Percentiles rank a stretch among this genome's conserved stretches.
Conservation (phyloP, 2,888 invertebrate genomes). For the Mactromeris polynyma region DNA sequence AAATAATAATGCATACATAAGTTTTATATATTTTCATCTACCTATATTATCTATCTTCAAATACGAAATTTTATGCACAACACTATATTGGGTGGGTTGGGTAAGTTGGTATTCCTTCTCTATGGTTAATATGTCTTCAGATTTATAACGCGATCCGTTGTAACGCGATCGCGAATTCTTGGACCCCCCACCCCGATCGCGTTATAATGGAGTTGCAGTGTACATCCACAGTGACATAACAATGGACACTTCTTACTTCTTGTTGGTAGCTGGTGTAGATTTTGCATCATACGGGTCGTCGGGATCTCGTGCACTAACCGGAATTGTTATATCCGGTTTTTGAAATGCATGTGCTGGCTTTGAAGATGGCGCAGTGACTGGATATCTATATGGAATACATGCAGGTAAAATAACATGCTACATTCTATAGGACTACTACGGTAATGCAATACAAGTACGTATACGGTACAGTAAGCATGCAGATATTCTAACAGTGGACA, state of each 20-base stretch:
- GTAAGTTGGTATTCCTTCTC: too few species aligned
- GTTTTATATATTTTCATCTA: too few species aligned
- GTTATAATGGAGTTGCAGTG: too few species aligned
- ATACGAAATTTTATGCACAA: too few species aligned
- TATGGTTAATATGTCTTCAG: too few species aligned
- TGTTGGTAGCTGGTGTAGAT: constrained; percentile 48
- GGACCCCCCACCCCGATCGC: too few species aligned
- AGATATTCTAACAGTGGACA: background rate
- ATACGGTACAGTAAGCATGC: background rate
- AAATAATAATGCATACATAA: too few species aligned
- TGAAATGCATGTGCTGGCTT: constrained; percentile 25
- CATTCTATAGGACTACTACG: background rate
- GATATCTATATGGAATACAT: constrained; percentile 57
- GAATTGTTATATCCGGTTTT: constrained; percentile 63
- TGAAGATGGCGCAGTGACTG: constrained; percentile 51
- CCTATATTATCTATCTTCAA: too few species aligned
- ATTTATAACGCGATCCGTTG: too few species aligned
- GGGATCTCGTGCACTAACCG: constrained; percentile 62
- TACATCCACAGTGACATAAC: background rate
- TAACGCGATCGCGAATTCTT: too few species aligned
- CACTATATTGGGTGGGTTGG: too few species aligned
- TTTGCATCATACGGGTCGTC: constrained; percentile 53
- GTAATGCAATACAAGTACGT: background rate
- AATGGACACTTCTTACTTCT: constrained; percentile 57
- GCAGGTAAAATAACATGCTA: constrained; percentile 18